Conservation (phyloP, 2,797 vertebrate genomes). For the Periophthalmus magnuspinnatus region DNA sequence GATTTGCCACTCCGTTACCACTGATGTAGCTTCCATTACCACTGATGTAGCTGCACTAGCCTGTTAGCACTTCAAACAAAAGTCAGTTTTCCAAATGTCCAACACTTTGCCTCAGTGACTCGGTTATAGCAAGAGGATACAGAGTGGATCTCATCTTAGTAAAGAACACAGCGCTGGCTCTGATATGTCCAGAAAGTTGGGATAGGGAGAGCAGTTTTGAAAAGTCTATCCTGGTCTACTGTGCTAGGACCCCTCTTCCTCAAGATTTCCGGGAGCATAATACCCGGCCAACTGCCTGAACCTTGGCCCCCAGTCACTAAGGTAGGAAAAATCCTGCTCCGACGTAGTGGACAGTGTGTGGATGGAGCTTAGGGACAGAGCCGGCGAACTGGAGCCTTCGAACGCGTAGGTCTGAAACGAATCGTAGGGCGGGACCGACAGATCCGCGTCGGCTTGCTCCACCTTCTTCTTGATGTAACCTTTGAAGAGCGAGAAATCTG, state of each 20-base stretch:
- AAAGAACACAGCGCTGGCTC: slow-evolving; percentile 53
- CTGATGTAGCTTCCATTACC: slow-evolving; percentile 6
- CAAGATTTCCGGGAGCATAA: slow-evolving; percentile 84
- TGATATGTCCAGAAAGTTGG: slow-evolving; percentile 37
- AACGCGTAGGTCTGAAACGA: slow-evolving; percentile 99
- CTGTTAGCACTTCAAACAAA: slow-evolving; percentile 23
- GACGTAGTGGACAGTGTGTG: slow-evolving; percentile 90
- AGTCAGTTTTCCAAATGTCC: slow-evolving; percentile 24
- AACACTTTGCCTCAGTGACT: slow-evolving; percentile 40
- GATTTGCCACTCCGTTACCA: slow-evolving; percentile 9
- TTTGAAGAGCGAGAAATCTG: slow-evolving; percentile 94
- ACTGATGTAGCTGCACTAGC: neutral
- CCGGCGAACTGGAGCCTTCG: slow-evolving; percentile 89
- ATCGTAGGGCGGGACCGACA: slow-evolving; percentile 95
- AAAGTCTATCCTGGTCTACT: slow-evolving; percentile 35
- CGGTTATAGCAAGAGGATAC: slow-evolving; percentile 35
- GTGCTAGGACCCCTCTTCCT: slow-evolving; percentile 91
- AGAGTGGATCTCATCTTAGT: slow-evolving; percentile 48
- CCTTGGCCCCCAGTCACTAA: slow-evolving; percentile 93
- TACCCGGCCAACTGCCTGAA: slow-evolving; percentile 95
- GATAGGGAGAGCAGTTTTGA: slow-evolving; percentile 30
- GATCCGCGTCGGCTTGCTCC: slow-evolving; percentile 91
- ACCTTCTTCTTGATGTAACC: slow-evolving; percentile 97
- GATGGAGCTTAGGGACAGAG: slow-evolving; percentile 95
- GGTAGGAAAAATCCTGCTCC: slow-evolving; percentile 97